Evolutionary conservation across 2,888 invertebrate species (phyloP).

Genomic region (Galerucella pusilla): DNA sequence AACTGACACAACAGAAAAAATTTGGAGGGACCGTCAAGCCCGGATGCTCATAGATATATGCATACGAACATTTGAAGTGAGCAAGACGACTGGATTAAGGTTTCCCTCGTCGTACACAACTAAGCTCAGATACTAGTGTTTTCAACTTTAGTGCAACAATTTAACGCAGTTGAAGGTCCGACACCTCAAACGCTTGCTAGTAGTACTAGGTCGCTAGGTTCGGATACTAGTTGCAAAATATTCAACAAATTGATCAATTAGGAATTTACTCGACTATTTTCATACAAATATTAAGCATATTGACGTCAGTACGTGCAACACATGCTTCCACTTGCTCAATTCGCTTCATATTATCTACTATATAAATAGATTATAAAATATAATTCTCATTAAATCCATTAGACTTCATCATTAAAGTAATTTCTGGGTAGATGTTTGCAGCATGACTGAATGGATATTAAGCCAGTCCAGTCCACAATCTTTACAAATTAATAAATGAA

Average conservation of each 20-base stretch:
- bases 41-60: no score
- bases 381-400: constrained; percentile 4
- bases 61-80: no score
- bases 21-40: no score
- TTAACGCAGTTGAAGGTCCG: no score
- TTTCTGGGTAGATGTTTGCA: constrained; percentile 1
- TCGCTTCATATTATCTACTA: background rate
- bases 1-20: no score
- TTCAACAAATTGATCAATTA: background rate
- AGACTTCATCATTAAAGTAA: background rate
- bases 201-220: no score
- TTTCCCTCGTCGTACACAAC: no score
- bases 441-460: constrained; percentile 5
- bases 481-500: constrained; percentile 27
- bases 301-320: background rate
- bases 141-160: no score
- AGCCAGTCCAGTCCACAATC: background rate
- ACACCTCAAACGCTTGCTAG: no score
- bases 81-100: no score
- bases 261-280: background rate
- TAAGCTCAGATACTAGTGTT: no score
- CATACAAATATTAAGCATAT: background rate
- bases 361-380: constrained; percentile 8
- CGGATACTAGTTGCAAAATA: no score
- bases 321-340: background rate